Evolutionary conservation across 2,113 vertebrate species (phyloP).

Genomic region (Psephotus haematonotus): DNA sequence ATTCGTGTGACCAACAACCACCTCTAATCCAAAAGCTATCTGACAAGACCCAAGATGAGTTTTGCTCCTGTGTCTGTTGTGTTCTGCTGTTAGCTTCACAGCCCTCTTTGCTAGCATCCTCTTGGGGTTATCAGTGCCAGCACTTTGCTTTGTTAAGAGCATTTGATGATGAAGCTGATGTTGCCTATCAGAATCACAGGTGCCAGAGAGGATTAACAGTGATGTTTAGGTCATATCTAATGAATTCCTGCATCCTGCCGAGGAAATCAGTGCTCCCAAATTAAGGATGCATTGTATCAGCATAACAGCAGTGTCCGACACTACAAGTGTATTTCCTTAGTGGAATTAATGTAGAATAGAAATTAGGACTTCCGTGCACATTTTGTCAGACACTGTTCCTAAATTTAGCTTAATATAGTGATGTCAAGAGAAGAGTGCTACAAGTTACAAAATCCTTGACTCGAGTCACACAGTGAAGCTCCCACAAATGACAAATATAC

Average conservation of each 20-base stretch:
- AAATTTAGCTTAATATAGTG: not conserved
- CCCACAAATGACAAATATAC: not conserved
- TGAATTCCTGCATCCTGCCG: conserved; percentile 3
- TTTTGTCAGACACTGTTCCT: not conserved
- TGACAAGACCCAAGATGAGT: not conserved
- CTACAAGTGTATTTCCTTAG: not conserved
- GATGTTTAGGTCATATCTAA: not conserved
- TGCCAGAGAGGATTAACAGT: not conserved
- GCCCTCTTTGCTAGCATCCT: not conserved
- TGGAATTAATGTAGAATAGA: not conserved
- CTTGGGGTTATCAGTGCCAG: not conserved
- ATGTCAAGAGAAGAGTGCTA: not conserved
- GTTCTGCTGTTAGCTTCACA: not conserved
- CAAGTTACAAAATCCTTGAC: not conserved
- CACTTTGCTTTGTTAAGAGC: not conserved
- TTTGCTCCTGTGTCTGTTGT: not conserved
- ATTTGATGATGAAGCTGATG: not conserved
- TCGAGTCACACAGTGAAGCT: not conserved
- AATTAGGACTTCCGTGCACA: not conserved
- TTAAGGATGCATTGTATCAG: not conserved
- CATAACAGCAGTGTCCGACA: not conserved
- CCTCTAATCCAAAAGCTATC: not conserved
- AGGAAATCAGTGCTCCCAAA: not conserved
- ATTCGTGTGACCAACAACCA: not conserved
- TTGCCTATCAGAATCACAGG: not conserved